Conservation (phyloP, 2,888 invertebrate species). For the Brenthis ino region DNA sequence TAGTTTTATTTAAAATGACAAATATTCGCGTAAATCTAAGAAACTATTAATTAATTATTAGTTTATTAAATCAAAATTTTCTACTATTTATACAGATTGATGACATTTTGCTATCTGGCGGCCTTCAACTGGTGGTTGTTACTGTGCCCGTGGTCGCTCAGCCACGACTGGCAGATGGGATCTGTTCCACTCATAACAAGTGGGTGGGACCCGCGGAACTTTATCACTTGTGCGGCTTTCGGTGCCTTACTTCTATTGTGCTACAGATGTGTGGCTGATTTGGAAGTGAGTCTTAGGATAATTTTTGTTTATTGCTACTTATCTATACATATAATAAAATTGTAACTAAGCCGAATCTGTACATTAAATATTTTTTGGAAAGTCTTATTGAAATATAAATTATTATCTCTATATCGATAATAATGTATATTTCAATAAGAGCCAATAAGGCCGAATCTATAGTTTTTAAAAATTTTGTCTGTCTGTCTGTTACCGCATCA, state of each 20-base stretch:
- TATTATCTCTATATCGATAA: too few species aligned
- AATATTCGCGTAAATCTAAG: too few species aligned
- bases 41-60: too few species aligned
- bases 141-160: constrained; percentile 88
- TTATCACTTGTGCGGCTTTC: constrained; percentile 87
- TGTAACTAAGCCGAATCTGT: too few species aligned
- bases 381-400: too few species aligned
- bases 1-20: too few species aligned
- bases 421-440: too few species aligned
- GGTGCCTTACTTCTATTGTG: constrained; percentile 84
- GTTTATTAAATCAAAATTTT: not conserved
- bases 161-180: constrained; percentile 96
- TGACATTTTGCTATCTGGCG: constrained; percentile 91
- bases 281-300: constrained; percentile 81
- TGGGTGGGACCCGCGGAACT: constrained; percentile 86
- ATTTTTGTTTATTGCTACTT: not conserved
- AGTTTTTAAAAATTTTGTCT: too few species aligned
- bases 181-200: constrained; percentile 89
- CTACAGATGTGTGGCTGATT: constrained; percentile 85
- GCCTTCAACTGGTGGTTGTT: constrained; percentile 93
- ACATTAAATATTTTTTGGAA: too few species aligned
- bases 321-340: not conserved
- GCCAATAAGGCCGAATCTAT: too few species aligned
- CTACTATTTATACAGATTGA: constrained; percentile 75
- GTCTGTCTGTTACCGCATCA: too few species aligned